phyloP scores from a whole-genome alignment of 1,140 invertebrate genomes.

The Phymastichus coffea region DNA sequence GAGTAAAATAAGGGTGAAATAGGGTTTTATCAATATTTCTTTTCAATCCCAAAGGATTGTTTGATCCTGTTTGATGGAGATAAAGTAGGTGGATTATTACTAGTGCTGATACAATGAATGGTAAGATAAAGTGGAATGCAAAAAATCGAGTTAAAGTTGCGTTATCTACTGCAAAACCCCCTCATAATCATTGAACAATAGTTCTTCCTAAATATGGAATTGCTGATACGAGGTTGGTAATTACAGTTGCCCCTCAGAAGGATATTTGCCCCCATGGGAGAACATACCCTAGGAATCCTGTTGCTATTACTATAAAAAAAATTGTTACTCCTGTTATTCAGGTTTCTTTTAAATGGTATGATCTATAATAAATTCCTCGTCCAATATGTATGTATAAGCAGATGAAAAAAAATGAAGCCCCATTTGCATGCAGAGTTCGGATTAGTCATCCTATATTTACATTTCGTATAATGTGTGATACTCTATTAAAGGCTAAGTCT shows the following conservation, averaged over 20 bases:
- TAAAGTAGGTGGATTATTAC: constrained; percentile 64
- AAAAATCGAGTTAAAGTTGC: constrained; percentile 71
- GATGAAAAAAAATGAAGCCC: constrained; percentile 61
- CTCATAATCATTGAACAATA: constrained; percentile 68
- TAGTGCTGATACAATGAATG: constrained; percentile 64
- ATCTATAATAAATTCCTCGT: constrained; percentile 61
- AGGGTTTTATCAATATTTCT: constrained; percentile 65
- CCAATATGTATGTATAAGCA: constrained; percentile 58
- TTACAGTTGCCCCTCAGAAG: constrained; percentile 71
- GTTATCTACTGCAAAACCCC: constrained; percentile 69
- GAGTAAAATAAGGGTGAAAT: constrained; percentile 60
- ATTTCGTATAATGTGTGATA: constrained; percentile 58
- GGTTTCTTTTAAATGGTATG: constrained; percentile 55
- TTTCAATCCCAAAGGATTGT: constrained; percentile 62
- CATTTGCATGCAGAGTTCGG: constrained; percentile 59
- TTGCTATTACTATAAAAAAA: constrained; percentile 63
- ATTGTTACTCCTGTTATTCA: constrained; percentile 62
- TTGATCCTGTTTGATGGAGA: constrained; percentile 63
- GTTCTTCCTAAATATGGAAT: constrained; percentile 63
- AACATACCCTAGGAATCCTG: constrained; percentile 70
- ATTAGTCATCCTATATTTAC: constrained; percentile 61
- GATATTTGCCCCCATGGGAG: constrained; percentile 73
- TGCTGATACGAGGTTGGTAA: constrained; percentile 70
- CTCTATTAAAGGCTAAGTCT: constrained; percentile 60
- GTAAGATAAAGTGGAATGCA: constrained; percentile 69